phyloP scores from a whole-genome alignment of 1,140 invertebrate species.

The Physella acuta region DNA sequence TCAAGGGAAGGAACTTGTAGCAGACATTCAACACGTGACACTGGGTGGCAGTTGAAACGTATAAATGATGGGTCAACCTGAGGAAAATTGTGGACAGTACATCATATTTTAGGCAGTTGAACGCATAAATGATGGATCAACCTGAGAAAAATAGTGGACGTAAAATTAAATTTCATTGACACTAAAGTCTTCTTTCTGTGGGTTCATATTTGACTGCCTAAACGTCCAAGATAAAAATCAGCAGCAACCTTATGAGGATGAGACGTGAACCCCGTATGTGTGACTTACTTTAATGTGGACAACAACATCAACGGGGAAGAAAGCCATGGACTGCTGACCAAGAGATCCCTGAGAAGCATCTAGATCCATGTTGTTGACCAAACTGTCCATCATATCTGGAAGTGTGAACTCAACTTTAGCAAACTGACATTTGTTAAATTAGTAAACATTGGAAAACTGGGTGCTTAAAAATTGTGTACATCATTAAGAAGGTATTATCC shows the following conservation, averaged over 20 bases:
- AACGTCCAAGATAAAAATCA: too few species aligned
- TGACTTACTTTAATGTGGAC: slow-evolving; percentile 77
- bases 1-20: slow-evolving; percentile 90
- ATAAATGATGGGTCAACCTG: slow-evolving; percentile 96
- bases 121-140: slow-evolving; percentile 90
- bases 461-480: too few species aligned
- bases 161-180: too few species aligned
- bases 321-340: slow-evolving; percentile 67
- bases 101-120: too few species aligned
- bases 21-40: slow-evolving; percentile 94
- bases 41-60: slow-evolving; percentile 83
- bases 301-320: slow-evolving; percentile 97
- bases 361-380: slow-evolving; percentile 45
- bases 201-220: too few species aligned
- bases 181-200: too few species aligned
- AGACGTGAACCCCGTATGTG: too few species aligned
- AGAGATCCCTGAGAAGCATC: slow-evolving; percentile 50
- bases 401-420: too few species aligned
- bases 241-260: too few species aligned
- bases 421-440: too few species aligned
- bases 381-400: slow-evolving; percentile 39
- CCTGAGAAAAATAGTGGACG: slow-evolving; percentile 67
- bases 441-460: too few species aligned
- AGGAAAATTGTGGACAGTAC: neutral
- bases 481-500: too few species aligned